phyloP scores from a whole-genome alignment of 2,797 vertebrate genomes.

The Aselliscus stoliczkanus region DNA sequence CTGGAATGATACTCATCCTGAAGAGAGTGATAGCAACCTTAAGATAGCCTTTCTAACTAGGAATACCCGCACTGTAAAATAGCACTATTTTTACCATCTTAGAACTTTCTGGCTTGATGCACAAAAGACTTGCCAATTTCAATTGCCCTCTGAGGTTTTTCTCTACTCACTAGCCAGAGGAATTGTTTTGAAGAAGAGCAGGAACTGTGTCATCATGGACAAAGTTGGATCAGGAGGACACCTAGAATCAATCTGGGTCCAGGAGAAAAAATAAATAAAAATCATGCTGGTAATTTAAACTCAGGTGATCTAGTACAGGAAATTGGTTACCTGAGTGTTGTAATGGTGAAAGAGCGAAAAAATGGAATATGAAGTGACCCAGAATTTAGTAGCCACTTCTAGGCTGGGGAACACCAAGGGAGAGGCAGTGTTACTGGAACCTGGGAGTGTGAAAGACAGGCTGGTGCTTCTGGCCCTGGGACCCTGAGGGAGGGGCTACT shows the following conservation, averaged over 20 bases:
- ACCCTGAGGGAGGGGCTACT: background rate
- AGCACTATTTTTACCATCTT: background rate
- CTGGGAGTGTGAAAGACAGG: background rate
- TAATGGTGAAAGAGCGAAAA: background rate
- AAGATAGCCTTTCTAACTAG: background rate
- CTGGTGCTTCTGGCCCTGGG: accelerated
- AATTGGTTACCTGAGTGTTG: background rate
- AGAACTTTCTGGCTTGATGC: background rate
- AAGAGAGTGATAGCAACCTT: background rate
- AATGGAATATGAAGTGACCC: background rate
- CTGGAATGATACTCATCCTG: background rate
- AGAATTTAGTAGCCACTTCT: background rate
- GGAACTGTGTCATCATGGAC: background rate
- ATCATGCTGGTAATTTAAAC: background rate
- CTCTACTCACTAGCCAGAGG: background rate
- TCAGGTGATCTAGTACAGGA: background rate
- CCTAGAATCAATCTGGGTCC: background rate
- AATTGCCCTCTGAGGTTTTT: background rate
- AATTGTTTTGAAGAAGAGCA: background rate
- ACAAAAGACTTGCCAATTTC: background rate
- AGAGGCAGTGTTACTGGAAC: background rate
- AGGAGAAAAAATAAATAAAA: background rate
- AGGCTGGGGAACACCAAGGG: background rate
- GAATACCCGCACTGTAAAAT: background rate
- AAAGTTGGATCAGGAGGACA: background rate